phyloP scores from a whole-genome alignment of 2,113 vertebrate species.

The Heteronetta atricapilla region DNA sequence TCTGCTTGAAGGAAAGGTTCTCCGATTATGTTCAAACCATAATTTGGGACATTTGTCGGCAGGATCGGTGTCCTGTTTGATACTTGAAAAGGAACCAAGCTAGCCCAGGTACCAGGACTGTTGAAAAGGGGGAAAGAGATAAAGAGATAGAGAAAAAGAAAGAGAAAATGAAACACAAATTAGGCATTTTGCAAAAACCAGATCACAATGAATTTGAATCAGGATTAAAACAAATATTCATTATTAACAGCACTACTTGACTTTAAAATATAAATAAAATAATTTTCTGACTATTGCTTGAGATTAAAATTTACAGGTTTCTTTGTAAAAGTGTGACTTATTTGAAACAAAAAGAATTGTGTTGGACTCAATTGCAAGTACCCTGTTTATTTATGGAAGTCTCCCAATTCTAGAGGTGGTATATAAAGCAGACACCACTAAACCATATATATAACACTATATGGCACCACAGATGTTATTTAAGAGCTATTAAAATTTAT shows the following conservation, averaged over 20 bases:
- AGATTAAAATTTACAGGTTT: background rate
- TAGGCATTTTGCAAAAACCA: constrained; percentile 36
- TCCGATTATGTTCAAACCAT: constrained; percentile 99
- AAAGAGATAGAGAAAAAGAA: background rate
- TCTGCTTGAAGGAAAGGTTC: constrained; percentile 99
- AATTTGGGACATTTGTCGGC: constrained; percentile 99
- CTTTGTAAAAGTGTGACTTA: background rate
- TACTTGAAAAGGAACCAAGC: constrained; percentile 99
- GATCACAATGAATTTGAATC: constrained; percentile 8
- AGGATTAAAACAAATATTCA: background rate
- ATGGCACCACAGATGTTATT: background rate
- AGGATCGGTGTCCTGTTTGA: constrained; percentile 99
- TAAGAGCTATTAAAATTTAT: background rate
- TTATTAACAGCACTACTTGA: background rate
- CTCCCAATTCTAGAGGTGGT: background rate
- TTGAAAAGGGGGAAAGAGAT: background rate
- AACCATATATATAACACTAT: background rate
- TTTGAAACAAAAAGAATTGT: background rate
- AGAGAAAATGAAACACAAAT: constrained; percentile 36
- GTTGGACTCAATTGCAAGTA: background rate
- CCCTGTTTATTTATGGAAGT: background rate
- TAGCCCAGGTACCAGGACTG: constrained; percentile 99
- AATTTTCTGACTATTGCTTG: background rate
- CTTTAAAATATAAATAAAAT: background rate
- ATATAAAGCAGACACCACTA: background rate